Conservation (phyloP, 2,797 vertebrate genomes). For the Schizothorax lantsangensis region DNA sequence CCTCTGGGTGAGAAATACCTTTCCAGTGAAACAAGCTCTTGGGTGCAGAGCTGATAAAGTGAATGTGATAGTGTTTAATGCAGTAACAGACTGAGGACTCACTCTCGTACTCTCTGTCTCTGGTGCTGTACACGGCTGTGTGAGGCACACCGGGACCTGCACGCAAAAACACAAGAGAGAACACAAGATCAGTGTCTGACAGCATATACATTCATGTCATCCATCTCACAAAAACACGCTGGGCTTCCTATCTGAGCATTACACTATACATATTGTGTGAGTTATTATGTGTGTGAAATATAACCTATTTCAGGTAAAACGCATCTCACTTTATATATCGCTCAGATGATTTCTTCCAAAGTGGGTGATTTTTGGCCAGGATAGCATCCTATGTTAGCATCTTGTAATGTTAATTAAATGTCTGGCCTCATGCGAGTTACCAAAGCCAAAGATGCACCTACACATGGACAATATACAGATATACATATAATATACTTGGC, state of each 20-base stretch:
- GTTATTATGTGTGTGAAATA: not conserved
- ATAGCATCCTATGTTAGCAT: not conserved
- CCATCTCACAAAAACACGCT: not conserved
- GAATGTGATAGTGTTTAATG: constrained; percentile 11
- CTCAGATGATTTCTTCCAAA: not conserved
- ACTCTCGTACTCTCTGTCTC: constrained; percentile 73
- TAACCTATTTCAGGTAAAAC: not conserved
- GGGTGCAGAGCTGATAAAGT: constrained; percentile 2
- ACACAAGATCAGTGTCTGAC: not conserved
- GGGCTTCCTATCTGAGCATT: not conserved
- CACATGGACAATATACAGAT: not conserved
- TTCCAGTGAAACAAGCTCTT: constrained; percentile 7
- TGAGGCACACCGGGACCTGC: constrained; percentile 78
- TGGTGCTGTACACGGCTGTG: constrained; percentile 74
- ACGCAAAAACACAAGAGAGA: constrained; percentile 31
- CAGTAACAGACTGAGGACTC: constrained; percentile 59
- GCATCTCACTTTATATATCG: not conserved
- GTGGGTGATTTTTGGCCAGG: not conserved
- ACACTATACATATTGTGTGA: not conserved
- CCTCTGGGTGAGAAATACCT: not conserved
- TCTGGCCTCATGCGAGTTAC: not conserved
- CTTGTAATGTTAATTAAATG: not conserved
- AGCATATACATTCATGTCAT: not conserved
- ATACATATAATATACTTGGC: no score
- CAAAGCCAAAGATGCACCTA: not conserved